Conservation (phyloP, 2,888 invertebrate genomes). For the Prosapia bicincta region DNA sequence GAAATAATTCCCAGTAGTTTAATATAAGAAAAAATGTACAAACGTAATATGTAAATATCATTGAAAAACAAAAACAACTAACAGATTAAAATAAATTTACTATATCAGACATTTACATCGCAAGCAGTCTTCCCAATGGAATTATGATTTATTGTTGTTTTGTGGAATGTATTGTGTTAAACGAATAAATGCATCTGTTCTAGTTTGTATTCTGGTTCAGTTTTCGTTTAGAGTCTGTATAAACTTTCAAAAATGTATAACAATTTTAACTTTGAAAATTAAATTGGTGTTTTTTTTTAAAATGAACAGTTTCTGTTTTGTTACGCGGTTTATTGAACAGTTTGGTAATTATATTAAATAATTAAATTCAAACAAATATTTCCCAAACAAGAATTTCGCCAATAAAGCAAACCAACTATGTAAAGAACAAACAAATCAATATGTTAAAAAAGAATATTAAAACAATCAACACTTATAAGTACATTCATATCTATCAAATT, state of each 20-base stretch:
- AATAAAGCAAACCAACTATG: too few relatives aligned
- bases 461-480: constrained; percentile 26
- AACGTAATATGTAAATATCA: constrained; percentile 12
- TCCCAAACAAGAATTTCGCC: constrained; percentile 7
- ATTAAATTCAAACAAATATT: constrained; percentile 16
- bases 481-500: constrained; percentile 17
- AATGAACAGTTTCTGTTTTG: too few relatives aligned
- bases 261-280: too few relatives aligned
- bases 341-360: too few relatives aligned
- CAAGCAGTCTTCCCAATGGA: constrained; percentile 29
- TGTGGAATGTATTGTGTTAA: constrained; percentile 27
- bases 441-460: constrained; percentile 15
- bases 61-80: constrained; percentile 21
- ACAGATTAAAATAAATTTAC: constrained; percentile 4
- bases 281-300: too few relatives aligned
- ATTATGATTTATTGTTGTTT: constrained; percentile 9
- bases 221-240: too few relatives aligned
- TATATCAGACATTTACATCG: constrained; percentile 2
- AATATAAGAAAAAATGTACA: constrained; percentile 12
- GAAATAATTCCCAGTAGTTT: not conserved
- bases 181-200: too few relatives aligned
- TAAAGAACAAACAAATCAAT: not conserved
- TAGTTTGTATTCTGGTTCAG: too few relatives aligned
- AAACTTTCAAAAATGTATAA: too few relatives aligned
- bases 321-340: too few relatives aligned